phyloP scores from a whole-genome alignment of 2,113 vertebrate species.

The Morphnarchus princeps region DNA sequence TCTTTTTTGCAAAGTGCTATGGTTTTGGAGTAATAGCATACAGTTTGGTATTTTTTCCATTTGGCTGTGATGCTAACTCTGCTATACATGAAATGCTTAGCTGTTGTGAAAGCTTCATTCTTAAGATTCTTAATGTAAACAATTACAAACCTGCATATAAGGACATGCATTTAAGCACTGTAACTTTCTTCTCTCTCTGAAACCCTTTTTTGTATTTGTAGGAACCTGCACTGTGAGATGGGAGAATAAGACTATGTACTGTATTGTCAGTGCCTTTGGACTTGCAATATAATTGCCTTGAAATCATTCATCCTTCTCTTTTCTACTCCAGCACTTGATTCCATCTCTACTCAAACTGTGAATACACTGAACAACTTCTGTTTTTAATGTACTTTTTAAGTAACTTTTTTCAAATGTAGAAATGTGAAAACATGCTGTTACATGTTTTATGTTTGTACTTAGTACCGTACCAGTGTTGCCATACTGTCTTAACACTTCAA shows the following conservation, averaged over 20 bases:
- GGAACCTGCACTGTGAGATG: constrained; percentile 91
- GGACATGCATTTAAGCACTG: neutral
- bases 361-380: constrained; percentile 17
- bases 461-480: neutral
- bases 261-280: constrained; percentile 89
- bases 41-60: neutral
- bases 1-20: neutral
- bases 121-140: neutral
- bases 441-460: neutral
- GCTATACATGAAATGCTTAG: neutral
- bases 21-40: neutral
- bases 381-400: constrained; percentile 20
- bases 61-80: neutral
- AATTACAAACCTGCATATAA: neutral
- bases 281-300: constrained; percentile 79
- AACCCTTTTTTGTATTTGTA: constrained; percentile 34
- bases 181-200: neutral
- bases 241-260: constrained; percentile 96
- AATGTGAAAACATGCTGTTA: constrained; percentile 13
- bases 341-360: constrained; percentile 18
- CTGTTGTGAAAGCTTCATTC: neutral
- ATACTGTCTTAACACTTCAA: constrained; percentile 61
- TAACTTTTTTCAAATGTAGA: neutral
- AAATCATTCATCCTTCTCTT: neutral
- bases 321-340: neutral